Percentiles rank a stretch among this genome's conserved stretches.
Evolutionary conservation across 2,888 invertebrate genomes (phyloP).

Genomic region (Thelaira solivaga): DNA sequence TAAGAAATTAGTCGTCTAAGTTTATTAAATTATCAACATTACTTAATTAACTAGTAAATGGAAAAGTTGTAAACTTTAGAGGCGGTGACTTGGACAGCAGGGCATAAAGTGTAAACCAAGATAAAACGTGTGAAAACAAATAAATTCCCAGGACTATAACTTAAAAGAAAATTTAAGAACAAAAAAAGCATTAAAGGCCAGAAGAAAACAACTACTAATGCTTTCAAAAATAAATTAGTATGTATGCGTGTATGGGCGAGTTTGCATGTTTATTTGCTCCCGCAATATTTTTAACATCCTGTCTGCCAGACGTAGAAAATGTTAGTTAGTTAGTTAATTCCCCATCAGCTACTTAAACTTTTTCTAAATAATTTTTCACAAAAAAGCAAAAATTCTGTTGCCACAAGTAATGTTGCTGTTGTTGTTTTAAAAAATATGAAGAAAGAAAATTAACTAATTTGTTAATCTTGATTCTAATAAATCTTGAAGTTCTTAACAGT

Average conservation of each 20-base stretch:
- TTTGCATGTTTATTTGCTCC: background rate
- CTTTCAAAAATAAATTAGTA: background rate
- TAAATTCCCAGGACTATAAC: constrained; percentile 12
- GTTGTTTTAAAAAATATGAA: constrained; percentile 63
- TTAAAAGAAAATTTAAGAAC: background rate
- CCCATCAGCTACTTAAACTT: background rate
- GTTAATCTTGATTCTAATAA: constrained; percentile 76
- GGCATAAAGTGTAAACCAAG: background rate
- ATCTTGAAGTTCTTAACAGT: constrained; percentile 74
- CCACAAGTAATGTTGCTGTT: constrained; percentile 43
- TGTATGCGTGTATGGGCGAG: too few species aligned
- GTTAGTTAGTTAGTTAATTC: background rate
- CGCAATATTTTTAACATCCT: background rate
- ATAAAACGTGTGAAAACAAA: constrained; percentile 30
- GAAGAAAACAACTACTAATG: background rate
- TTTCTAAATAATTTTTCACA: background rate
- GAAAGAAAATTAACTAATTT: constrained; percentile 71
- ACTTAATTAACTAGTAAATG: constrained; percentile 71
- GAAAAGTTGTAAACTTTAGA: constrained; percentile 67
- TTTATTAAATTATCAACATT: constrained; percentile 72
- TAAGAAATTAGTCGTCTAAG: constrained; percentile 45
- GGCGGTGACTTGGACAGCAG: background rate
- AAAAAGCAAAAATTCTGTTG: background rate
- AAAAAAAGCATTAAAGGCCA: background rate
- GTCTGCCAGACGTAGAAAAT: background rate